A percentile compares a stretch with the other conserved stretches of the same genome.
These are phyloP conservation scores for Paedocypris sp. DNA, from an alignment of 2,113 vertebrate species.

Conservation along the genomic window DNA sequence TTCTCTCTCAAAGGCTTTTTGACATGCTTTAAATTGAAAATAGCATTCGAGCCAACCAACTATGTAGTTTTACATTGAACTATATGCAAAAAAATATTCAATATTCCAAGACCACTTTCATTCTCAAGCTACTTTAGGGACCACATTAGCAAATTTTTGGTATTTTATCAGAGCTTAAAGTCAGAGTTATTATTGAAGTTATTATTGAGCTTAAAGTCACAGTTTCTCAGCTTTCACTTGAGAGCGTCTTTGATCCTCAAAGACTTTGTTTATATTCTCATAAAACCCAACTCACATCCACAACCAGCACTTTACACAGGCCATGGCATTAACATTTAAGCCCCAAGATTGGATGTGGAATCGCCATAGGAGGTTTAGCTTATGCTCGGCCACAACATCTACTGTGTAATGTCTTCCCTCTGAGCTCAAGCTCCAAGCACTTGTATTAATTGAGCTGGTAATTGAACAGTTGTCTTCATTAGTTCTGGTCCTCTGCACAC, in stretches of 20 bases:
- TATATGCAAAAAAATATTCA: no score
- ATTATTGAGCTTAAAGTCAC: no score
- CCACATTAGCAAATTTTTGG: no score
- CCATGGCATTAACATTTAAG: conserved; percentile 45
- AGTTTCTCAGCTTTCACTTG: conserved; percentile 20
- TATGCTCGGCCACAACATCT: conserved; percentile 48
- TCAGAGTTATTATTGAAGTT: no score
- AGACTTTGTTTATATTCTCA: conserved; percentile 7
- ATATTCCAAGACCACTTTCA: no score
- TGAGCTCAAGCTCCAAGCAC: conserved; percentile 53
- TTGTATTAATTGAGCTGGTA: conserved; percentile 65
- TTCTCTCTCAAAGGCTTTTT: no score
- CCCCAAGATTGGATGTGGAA: conserved; percentile 40
- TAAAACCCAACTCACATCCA: conserved; percentile 35
- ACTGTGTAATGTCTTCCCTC: conserved; percentile 40
- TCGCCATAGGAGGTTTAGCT: conserved; percentile 37
- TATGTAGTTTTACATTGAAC: no score
- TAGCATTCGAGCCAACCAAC: no score
- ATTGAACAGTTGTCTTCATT: conserved; percentile 74
- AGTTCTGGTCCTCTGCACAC: conserved; percentile 60
- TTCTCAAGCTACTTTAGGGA: no score
- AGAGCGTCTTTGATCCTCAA: neutral
- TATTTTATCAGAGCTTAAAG: no score
- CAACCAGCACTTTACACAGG: conserved; percentile 41
- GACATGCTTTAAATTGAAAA: no score